Base-by-base conservation (phyloP, 2,888 invertebrate genomes). In the Podabrus alpinus region DNA sequence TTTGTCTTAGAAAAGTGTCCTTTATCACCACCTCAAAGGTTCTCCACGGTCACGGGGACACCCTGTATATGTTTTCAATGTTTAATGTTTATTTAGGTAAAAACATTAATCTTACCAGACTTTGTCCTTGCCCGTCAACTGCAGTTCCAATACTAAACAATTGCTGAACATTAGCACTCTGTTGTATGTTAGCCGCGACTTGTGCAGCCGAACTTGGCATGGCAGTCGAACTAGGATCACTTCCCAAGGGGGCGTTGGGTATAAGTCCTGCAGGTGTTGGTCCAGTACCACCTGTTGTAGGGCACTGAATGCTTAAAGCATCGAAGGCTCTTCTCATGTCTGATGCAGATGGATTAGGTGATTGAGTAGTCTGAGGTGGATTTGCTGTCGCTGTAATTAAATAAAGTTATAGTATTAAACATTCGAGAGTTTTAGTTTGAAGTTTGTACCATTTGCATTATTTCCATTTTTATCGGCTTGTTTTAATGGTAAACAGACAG, bases 401-500 rank as follows among this genome's bases (percentile, higher is more conserved):
- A 77, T 68, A 77, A 71, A 62, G 69, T 15, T 71, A 67, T 75
- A 72, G 71, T 59, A 61, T 9, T 68, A 59, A 15, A 13, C 4
- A 29, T 19, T 25, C 24, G 9, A 15, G 11, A 61, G 15, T 19
- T 66, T 59, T 59, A 19, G 25, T 71, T 13, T 13, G 21, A 60
- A 85, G 86, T 45, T 45, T 2, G 85, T 84, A 89, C 90, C 87
- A 84, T 88, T 89, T 59, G 88, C 87, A 83, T 89, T 89, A 77
- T 88, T 91, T 86, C 92, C 90, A 84, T 91, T 92, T 84, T 93
- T 92, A 83, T 96, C 95, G 16, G 96, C 97, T 88, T 97, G 96
- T 85, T 99, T 98, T 78, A 99, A 91, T 1, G 99, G 99, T 85
- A 96, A 92, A 89, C 99, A 99, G 19, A 99, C 98, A 5, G 98